These are phyloP conservation scores for Tinea pellionella DNA, from an alignment of 2,888 invertebrate genomes.

Conservation along the genomic window DNA sequence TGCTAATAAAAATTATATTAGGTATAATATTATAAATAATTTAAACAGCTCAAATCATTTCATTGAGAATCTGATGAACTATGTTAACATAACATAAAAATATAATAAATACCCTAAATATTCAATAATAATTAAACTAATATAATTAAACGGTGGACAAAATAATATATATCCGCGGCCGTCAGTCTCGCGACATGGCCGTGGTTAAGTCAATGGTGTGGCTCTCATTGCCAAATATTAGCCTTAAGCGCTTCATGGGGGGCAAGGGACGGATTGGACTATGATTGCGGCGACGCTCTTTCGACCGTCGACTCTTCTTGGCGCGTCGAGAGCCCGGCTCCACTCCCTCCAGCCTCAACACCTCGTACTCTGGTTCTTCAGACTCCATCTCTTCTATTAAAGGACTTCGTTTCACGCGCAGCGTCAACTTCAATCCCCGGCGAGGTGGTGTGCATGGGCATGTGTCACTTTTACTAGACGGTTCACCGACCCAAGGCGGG, in stretches of 20 bases:
- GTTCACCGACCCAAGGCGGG: conserved; percentile 54
- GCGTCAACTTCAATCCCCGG: conserved; percentile 79
- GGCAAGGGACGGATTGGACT: conserved; percentile 63
- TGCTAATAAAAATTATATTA: conserved; percentile 13
- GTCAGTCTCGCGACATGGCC: conserved; percentile 72
- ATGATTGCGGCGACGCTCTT: conserved; percentile 58
- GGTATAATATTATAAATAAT: background rate
- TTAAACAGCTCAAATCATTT: background rate
- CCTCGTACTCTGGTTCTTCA: conserved; percentile 85
- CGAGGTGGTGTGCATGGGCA: conserved; percentile 71
- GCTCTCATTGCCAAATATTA: conserved; percentile 90
- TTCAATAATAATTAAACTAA: background rate
- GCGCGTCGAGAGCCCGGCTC: conserved; percentile 67
- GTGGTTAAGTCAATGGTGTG: conserved; percentile 90
- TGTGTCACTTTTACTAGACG: conserved; percentile 24
- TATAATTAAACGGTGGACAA: conserved; percentile 50
- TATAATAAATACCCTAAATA: background rate
- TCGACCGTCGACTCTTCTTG: conserved; percentile 67
- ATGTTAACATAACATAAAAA: conserved; percentile 2
- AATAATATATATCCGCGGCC: conserved; percentile 22
- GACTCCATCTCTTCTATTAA: conserved; percentile 85
- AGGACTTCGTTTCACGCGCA: conserved; percentile 89
- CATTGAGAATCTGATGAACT: conserved; percentile 11
- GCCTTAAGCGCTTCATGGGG: conserved; percentile 85
- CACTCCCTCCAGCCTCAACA: conserved; percentile 84